Percentiles rank a stretch among this genome's conserved stretches.
These are phyloP conservation scores for Epizoanthus fatuus DNA, from an alignment of 92 coral and sea anemone genomes.

Conservation along the genomic window DNA sequence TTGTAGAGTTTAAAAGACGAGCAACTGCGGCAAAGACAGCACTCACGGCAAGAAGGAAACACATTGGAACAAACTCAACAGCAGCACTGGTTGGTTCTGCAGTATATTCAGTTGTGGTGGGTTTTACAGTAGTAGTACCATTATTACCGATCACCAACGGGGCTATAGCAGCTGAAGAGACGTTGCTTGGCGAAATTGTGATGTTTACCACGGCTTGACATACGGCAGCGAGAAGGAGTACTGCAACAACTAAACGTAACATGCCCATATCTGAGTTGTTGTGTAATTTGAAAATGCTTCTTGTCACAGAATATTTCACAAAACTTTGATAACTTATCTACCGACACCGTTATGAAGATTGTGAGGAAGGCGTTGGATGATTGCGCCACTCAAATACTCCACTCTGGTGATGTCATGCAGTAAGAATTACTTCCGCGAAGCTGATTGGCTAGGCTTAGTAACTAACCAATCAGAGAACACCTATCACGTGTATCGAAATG, in stretches of 20 bases:
- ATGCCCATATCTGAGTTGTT: not conserved
- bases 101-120: not conserved
- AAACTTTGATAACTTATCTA: not conserved
- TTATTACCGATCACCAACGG: too few species aligned
- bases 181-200: not conserved
- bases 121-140: not conserved
- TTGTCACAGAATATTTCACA: not conserved
- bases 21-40: slow-evolving; percentile 34
- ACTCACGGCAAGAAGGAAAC: slow-evolving; percentile 26
- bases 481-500: slow-evolving; percentile 45
- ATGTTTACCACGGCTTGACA: not conserved
- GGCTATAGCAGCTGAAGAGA: too few species aligned
- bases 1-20: slow-evolving; percentile 9
- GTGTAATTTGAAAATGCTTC: slow-evolving; percentile 24
- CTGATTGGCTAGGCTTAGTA: slow-evolving; percentile 2
- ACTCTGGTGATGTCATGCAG: slow-evolving; percentile 37
- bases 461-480: slow-evolving; percentile 40
- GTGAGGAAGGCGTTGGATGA: slow-evolving; percentile 60
- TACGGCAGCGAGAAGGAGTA: slow-evolving; percentile 23
- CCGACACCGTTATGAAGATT: not conserved
- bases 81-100: not conserved
- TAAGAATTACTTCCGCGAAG: not conserved
- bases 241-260: slow-evolving; percentile 19
- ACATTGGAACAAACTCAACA: not conserved
- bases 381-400: slow-evolving; percentile 69